Conservation (phyloP, 37 sponge, comb jelly and placozoan species). For the Eunapius fragilis region DNA sequence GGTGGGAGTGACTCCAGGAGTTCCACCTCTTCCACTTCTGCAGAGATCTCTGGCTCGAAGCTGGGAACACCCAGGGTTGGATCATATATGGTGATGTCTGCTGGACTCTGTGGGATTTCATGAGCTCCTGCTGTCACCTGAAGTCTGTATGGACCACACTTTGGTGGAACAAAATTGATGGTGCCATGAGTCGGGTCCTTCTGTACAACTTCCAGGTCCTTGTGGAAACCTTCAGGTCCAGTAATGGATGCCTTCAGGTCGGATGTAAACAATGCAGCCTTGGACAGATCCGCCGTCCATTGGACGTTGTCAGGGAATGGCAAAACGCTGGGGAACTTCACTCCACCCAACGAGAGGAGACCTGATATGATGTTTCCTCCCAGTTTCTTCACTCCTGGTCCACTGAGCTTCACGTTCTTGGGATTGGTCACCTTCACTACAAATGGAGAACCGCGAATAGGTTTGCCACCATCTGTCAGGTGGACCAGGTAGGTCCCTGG, state of each 20-base stretch:
- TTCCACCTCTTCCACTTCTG: background rate
- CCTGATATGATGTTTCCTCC: background rate
- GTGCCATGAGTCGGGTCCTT: background rate
- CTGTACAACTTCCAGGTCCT: background rate
- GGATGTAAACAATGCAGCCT: background rate
- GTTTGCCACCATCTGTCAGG: constrained; percentile 39
- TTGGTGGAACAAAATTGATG: background rate
- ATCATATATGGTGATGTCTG: background rate
- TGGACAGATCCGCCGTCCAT: background rate
- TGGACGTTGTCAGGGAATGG: background rate
- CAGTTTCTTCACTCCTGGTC: constrained; percentile 61
- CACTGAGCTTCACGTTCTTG: constrained; percentile 55
- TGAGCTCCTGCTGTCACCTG: background rate
- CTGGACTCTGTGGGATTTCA: background rate
- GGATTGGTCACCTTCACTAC: constrained; percentile 70
- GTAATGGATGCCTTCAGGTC: background rate
- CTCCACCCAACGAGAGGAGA: background rate
- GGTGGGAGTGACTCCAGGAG: background rate
- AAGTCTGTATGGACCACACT: background rate
- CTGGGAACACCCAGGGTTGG: background rate
- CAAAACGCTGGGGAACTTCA: background rate
- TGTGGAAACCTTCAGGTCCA: background rate
- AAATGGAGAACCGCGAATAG: constrained; percentile 63
- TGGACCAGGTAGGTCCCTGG: constrained; percentile 54
- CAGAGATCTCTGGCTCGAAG: background rate